A percentile compares a stretch with the other conserved stretches of the same genome.
Conservation (phyloP, 35 echinoderm and acorn worm species). For the Diadema setosum region DNA sequence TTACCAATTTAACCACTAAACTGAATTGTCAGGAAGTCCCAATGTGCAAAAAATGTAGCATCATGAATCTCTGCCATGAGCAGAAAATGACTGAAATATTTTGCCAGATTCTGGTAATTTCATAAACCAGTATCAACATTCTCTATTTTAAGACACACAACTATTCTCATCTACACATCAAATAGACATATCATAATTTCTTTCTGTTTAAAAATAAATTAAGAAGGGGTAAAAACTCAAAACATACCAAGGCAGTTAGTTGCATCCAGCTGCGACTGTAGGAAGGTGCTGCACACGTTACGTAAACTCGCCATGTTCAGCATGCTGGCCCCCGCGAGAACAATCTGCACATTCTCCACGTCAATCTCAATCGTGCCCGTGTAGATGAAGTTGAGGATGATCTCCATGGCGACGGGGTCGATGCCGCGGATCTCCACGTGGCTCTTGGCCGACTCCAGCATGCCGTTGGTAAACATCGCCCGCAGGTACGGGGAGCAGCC, state of each 20-base stretch:
- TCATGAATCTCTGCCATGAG: too few relatives aligned
- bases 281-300: slow-evolving; percentile 93
- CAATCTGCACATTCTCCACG: slow-evolving; percentile 96
- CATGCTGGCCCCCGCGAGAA: slow-evolving; percentile 95
- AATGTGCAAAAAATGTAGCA: too few relatives aligned
- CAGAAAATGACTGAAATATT: too few relatives aligned
- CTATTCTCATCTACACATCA: too few relatives aligned
- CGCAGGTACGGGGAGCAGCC: slow-evolving; percentile 95
- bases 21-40: too few relatives aligned
- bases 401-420: slow-evolving; percentile 97
- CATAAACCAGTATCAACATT: too few relatives aligned
- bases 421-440: slow-evolving; percentile 92
- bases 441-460: slow-evolving; percentile 88
- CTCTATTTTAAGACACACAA: too few relatives aligned
- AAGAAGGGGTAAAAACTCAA: too few relatives aligned
- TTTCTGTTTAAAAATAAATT: too few relatives aligned
- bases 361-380: slow-evolving; percentile 96
- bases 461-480: slow-evolving; percentile 99
- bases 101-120: too few relatives aligned
- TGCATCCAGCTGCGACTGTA: slow-evolving; percentile 96
- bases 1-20: too few relatives aligned
- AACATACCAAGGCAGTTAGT: slow-evolving; percentile 95
- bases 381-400: slow-evolving; percentile 97
- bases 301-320: slow-evolving; percentile 86
- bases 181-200: too few relatives aligned